Base-by-base conservation (phyloP, 1,140 invertebrate species). In the Drosophila yakuba region DNA sequence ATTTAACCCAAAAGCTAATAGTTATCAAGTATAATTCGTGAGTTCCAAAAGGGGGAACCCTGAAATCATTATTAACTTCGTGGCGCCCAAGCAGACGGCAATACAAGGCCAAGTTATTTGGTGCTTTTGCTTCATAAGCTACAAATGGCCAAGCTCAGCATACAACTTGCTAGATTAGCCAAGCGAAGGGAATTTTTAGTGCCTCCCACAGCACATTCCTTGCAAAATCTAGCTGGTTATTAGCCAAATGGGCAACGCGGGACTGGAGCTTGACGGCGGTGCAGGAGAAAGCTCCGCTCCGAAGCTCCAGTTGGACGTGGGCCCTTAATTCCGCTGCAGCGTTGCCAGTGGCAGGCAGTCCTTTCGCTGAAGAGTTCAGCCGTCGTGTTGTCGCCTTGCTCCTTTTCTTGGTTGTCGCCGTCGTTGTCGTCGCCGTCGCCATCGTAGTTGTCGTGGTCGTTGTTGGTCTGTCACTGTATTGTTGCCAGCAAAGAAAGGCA, bases 281-380 rank as follows among this genome's bases (percentile, higher is more conserved):
- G 64, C 64, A 74, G 69, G 72, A 51, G n/a, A 73, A 75, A 75
- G 73, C 73, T 75, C 61, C 55, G 72, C 72, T 66, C 52, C 41
- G 55, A 75, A 75, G 73, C 73, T 75, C 35, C 51, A 25, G 2
- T 44, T 35, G 14, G 47, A 56, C 43, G 67, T 66, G 73, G 59
- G 38, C 66, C 76, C 75, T 77, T 51, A 66, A 52, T 78, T 78
- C 54, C 69, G 76, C 80, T 80, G 80, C 80, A 79, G 76, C 80
- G 80, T 84, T 67, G 85, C 55, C 77, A 89, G 84, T 89, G 84
- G 77, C 81, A 78, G 75, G 66, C 74, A 89, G 84, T 89, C 84
- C 85, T 89, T 89, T 89, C 85, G 85, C 85, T 89, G 85, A 89
- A 89, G 84, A 89, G 84, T 89, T 89, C 74, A 78, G 83, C 84